Evolutionary conservation across 2,888 invertebrate species (phyloP).

Genomic region (Drosophila lacicola): DNA sequence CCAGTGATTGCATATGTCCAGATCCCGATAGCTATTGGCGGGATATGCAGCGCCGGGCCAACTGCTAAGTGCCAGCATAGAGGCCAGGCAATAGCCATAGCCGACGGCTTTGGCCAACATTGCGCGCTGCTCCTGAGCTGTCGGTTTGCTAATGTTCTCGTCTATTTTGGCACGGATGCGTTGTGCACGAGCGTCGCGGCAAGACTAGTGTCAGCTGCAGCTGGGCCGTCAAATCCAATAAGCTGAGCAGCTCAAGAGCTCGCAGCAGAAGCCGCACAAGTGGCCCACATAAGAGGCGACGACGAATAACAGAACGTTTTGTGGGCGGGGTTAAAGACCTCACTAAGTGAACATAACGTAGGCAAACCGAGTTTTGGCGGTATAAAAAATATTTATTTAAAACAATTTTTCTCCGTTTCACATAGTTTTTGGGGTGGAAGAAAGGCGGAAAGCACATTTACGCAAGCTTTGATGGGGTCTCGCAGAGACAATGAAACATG

Average conservation of each 20-base stretch:
- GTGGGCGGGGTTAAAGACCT: slow-evolving; percentile 58
- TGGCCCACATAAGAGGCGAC: slow-evolving; percentile 41
- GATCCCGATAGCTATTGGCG: slow-evolving; percentile 80
- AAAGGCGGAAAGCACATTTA: slow-evolving; percentile 10
- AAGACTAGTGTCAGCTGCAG: slow-evolving; percentile 50
- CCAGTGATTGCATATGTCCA: slow-evolving; percentile 85
- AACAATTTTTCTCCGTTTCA: slow-evolving; percentile 38
- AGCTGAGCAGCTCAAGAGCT: slow-evolving; percentile 51
- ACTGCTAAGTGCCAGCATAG: slow-evolving; percentile 44
- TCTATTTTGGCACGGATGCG: slow-evolving; percentile 53
- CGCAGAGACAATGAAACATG: slow-evolving; percentile 70
- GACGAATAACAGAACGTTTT: slow-evolving; percentile 30
- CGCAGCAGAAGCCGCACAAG: slow-evolving; percentile 56
- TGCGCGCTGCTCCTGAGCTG: slow-evolving; percentile 17
- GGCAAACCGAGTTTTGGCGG: slow-evolving; percentile 29
- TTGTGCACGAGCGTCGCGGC: slow-evolving; percentile 60
- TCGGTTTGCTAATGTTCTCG: slow-evolving; percentile 1
- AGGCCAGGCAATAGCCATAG: slow-evolving; percentile 64
- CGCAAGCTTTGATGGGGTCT: slow-evolving; percentile 53
- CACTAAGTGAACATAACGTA: slow-evolving; percentile 11
- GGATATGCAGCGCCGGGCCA: slow-evolving; percentile 75
- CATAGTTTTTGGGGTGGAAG: slow-evolving; percentile 2
- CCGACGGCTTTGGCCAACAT: slow-evolving; percentile 57
- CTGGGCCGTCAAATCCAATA: slow-evolving; percentile 78
- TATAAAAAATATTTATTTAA: slow-evolving; percentile 72